phyloP scores from a whole-genome alignment of 2,113 vertebrate species.

The human (Homo sapiens) region DNA sequence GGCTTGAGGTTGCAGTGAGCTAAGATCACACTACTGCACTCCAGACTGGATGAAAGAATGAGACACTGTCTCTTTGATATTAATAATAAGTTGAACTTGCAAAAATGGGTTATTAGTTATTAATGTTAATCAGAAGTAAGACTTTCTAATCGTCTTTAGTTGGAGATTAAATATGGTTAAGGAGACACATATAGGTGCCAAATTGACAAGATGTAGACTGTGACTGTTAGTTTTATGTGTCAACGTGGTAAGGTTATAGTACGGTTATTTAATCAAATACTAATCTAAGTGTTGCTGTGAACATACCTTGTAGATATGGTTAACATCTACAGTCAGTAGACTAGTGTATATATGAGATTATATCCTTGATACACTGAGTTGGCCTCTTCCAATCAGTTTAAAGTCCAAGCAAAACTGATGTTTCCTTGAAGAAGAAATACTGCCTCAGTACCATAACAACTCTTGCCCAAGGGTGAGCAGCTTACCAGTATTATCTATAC shows the following conservation, averaged over 20 bases:
- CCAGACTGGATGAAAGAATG: no score
- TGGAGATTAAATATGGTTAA: conserved; percentile 13
- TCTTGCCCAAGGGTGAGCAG: background rate
- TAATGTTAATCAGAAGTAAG: background rate
- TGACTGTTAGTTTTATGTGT: background rate
- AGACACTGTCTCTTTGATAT: background rate
- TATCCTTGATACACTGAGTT: background rate
- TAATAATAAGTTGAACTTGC: background rate
- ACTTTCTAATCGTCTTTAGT: background rate
- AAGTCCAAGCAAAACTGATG: background rate
- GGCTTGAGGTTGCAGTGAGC: no score
- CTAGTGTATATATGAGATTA: background rate
- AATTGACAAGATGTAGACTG: background rate
- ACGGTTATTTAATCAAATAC: background rate
- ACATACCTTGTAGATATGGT: background rate
- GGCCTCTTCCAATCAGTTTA: background rate
- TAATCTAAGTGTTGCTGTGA: background rate
- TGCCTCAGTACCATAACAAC: background rate
- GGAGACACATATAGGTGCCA: background rate
- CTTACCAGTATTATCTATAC: background rate
- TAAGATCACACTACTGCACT: no score
- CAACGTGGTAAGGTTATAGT: background rate
- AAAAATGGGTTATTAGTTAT: background rate
- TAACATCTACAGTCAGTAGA: background rate
- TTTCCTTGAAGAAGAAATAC: background rate